A percentile compares a stretch with the other conserved stretches of the same genome.
phyloP scores from a whole-genome alignment of 1,140 invertebrate genomes.

The Delia radicum region DNA sequence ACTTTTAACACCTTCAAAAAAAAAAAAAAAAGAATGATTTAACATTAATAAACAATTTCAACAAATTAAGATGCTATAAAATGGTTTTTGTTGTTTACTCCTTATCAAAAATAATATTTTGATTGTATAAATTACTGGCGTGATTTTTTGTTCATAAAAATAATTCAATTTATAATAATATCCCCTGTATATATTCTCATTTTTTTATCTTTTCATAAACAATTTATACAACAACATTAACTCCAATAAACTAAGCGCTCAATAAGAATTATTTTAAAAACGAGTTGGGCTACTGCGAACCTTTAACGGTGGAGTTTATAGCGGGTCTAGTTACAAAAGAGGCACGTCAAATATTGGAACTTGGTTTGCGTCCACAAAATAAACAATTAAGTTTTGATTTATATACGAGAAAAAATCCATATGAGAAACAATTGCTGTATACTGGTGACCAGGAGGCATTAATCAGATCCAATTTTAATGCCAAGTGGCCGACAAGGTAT shows the following conservation, averaged over 20 bases:
- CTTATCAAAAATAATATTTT: no score
- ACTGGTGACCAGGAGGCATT: slow-evolving; percentile 34
- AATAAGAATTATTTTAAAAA: slow-evolving; percentile 23
- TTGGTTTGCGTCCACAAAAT: background rate
- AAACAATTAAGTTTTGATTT: slow-evolving; percentile 30
- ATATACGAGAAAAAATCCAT: slow-evolving; percentile 33
- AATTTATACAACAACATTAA: no score
- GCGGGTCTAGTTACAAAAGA: slow-evolving; percentile 28
- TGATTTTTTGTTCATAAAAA: no score
- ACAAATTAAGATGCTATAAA: no score
- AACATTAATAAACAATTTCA: no score
- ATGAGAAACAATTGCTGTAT: slow-evolving; percentile 32
- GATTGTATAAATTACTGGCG: no score
- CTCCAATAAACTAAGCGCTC: background rate
- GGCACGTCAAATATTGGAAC: slow-evolving; percentile 30
- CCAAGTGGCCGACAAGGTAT: slow-evolving; percentile 34
- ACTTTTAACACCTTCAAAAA: no score
- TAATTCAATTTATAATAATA: no score
- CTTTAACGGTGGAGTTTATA: slow-evolving; percentile 31
- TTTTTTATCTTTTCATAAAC: background rate
- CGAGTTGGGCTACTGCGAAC: slow-evolving; percentile 31
- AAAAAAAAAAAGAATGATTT: no score
- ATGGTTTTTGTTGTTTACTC: no score
- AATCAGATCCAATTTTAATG: slow-evolving; percentile 40
- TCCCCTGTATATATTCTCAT: no score